Percentiles rank a stretch among this genome's conserved stretches.
Conservation (phyloP, 2,888 invertebrate genomes). For the Mantis religiosa region DNA sequence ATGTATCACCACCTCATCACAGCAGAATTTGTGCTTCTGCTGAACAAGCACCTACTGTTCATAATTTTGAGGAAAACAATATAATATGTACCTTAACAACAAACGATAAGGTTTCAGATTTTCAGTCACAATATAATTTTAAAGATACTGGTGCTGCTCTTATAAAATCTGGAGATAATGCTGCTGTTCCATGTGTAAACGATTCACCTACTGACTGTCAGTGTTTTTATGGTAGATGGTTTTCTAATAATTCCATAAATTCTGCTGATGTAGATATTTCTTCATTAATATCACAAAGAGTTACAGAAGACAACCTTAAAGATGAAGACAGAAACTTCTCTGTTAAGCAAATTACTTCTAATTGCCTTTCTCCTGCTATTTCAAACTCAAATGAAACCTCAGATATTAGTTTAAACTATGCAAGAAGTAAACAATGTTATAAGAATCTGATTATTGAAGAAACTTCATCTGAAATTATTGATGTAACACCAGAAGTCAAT, state of each 20-base stretch:
- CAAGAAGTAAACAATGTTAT: neutral
- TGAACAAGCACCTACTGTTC: neutral
- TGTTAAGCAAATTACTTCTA: neutral
- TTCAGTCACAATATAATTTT: neutral
- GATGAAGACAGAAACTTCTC: neutral
- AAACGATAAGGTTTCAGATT: neutral
- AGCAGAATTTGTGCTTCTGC: neutral
- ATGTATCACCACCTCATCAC: neutral
- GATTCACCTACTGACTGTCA: too few relatives aligned
- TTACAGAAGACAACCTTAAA: neutral
- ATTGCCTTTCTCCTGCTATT: neutral
- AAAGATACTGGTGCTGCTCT: neutral
- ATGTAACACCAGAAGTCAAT: neutral
- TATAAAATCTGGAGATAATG: neutral
- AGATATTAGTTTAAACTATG: neutral
- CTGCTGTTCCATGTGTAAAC: neutral
- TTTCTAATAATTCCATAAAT: too few relatives aligned
- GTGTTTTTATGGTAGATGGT: too few relatives aligned
- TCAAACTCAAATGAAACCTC: neutral
- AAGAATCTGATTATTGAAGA: neutral
- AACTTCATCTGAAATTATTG: neutral
- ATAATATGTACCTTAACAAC: neutral
- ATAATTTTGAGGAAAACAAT: neutral
- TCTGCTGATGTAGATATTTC: too few relatives aligned
- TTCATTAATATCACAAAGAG: neutral